Evolutionary conservation across 2,113 vertebrate species (phyloP), one percentile per base, ranked within the genome.

Genomic region (Azemiops feae): DNA sequence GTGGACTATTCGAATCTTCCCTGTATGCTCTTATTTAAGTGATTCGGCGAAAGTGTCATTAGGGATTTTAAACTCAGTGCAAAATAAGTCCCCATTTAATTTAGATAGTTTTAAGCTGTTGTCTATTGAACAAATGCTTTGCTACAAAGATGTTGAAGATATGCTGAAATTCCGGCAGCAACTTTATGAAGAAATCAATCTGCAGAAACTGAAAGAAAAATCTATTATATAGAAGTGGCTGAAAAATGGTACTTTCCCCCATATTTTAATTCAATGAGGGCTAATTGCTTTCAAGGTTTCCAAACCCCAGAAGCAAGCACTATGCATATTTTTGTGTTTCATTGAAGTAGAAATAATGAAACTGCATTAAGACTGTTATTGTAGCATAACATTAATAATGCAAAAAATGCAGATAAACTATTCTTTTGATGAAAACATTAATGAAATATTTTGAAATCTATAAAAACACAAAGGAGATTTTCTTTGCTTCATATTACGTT

Each of bases 1-100:
- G 95, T 99, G 99, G 99, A 98, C 97, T 18, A 98, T 97, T 0
- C 96, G 98, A 91, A 97, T 99, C 94, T 99, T 99, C 93, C 99
- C 99, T 0, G 89, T 98, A 93, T 99, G 98, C 92, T 93, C 95
- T 0, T 97, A 98, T 91, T 96, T 96, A 85, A 96, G 91, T 55
- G 96, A 97, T 54, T 99, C 99, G 0, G 98, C 98, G 39, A 95
- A 92, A 2, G 8, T 91, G 89, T 97, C 98, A 0, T 93, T 99
- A 88, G 92, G 96, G 92, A 98, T 99, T 98, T 94, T 99, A 90
- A 93, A 90, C 57, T 98, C 98, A 4, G 43, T 98, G 60, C 96
- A 96, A 74, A 95, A 90, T 8, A 92, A 69, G 53, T 97, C 97
- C 12, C 0, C 88, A 0, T 96, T 98, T 87, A 91, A 55, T 4